Conservation (phyloP, 2,888 invertebrate species). For the Metellina segmentata region DNA sequence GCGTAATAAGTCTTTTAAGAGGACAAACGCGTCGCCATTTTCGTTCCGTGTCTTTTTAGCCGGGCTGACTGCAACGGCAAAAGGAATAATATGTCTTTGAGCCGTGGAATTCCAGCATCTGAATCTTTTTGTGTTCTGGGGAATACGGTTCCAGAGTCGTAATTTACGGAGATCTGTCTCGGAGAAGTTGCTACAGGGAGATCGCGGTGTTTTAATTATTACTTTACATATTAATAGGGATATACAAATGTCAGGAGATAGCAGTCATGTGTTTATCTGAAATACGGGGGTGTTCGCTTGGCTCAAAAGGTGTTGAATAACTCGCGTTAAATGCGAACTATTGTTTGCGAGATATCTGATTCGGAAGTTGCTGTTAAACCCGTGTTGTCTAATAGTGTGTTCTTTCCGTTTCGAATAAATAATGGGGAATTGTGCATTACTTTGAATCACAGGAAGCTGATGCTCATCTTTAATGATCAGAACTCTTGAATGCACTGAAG, state of each 20-base stretch:
- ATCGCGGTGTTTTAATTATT: no score
- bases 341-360: background rate
- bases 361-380: background rate
- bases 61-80: background rate
- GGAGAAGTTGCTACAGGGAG: no score
- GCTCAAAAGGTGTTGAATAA: no score
- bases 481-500: no score
- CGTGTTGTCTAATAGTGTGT: background rate
- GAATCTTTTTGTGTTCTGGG: background rate
- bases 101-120: background rate
- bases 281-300: no score
- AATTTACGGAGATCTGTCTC: no score
- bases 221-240: no score
- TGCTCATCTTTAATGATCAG: no score
- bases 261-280: no score
- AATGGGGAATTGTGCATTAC: background rate
- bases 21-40: constrained; percentile 4
- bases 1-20: constrained; percentile 50
- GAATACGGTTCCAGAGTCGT: background rate
- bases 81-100: background rate
- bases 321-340: background rate
- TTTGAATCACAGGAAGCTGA: background rate
- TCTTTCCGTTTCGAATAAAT: background rate
- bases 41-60: background rate
- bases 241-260: no score